Conservation (phyloP, 64 coral and sea anemone genomes). For the Pocillopora damicornis region DNA sequence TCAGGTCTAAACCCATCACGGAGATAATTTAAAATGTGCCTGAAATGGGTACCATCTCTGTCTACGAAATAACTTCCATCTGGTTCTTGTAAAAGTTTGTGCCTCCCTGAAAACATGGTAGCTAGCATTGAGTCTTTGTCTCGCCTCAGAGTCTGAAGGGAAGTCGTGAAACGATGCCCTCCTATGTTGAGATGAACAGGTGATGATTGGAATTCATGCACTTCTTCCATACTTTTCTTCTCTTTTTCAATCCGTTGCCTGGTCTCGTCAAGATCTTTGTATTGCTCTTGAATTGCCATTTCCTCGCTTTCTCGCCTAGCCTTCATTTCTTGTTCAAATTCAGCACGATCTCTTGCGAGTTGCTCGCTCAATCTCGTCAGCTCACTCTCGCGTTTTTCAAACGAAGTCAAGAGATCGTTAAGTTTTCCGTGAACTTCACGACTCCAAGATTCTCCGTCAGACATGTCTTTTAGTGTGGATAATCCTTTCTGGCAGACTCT, state of each 20-base stretch:
- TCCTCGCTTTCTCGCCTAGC: conserved; percentile 57
- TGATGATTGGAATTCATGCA: conserved; percentile 80
- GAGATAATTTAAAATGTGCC: conserved; percentile 93
- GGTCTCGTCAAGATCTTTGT: conserved; percentile 60
- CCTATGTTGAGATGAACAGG: conserved; percentile 90
- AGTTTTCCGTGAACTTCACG: conserved; percentile 50
- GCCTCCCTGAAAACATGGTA: conserved; percentile 95
- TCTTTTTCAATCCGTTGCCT: conserved; percentile 75
- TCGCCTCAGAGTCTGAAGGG: conserved; percentile 77
- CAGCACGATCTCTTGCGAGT: conserved; percentile 58
- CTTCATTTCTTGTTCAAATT: conserved; percentile 83
- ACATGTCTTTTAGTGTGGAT: conserved; percentile 30
- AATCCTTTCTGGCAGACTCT: no score
- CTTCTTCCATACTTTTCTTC: conserved; percentile 73
- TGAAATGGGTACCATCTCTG: conserved; percentile 91
- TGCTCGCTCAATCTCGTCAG: conserved; percentile 52
- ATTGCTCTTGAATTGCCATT: conserved; percentile 53
- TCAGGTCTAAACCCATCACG: conserved; percentile 87
- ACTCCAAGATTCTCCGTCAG: conserved; percentile 52
- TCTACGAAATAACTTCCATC: conserved; percentile 95
- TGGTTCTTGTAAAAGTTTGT: conserved; percentile 57
- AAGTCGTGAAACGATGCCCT: conserved; percentile 81
- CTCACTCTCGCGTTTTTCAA: conserved; percentile 82
- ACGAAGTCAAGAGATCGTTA: conserved; percentile 64
- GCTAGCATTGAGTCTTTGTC: conserved; percentile 90